These are phyloP conservation scores for Gopherus evgoodei DNA, from an alignment of 2,113 vertebrate genomes.

Conservation along the genomic window DNA sequence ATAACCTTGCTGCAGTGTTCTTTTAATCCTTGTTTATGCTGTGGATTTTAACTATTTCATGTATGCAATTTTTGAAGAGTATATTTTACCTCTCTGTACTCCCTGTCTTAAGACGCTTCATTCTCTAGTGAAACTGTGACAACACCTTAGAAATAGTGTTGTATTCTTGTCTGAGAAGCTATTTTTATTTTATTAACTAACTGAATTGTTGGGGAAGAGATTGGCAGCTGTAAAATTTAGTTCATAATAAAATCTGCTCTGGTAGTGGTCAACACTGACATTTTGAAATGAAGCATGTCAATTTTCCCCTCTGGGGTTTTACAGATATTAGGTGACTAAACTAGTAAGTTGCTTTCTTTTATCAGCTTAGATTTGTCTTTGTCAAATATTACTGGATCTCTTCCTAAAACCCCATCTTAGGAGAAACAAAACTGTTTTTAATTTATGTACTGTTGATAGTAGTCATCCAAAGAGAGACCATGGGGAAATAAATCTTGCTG, in stretches of 20 bases:
- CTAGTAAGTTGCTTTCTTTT: conserved; percentile 56
- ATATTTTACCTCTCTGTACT: conserved; percentile 36
- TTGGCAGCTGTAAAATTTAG: conserved; percentile 23
- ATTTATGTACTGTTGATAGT: conserved; percentile 40
- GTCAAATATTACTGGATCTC: not conserved
- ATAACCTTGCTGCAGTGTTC: not conserved
- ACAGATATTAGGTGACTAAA: conserved; percentile 37
- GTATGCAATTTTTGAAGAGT: conserved; percentile 43
- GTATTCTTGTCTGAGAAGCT: conserved; percentile 8
- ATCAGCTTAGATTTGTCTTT: conserved; percentile 41
- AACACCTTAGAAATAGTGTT: conserved; percentile 2
- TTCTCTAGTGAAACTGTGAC: conserved; percentile 33
- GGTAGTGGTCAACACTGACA: conserved; percentile 10
- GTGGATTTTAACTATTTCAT: conserved; percentile 48
- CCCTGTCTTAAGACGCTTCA: conserved; percentile 44
- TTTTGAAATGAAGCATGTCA: conserved; percentile 25
- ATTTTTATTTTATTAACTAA: conserved; percentile 14
- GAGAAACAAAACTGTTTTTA: conserved; percentile 50
- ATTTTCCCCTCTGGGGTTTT: conserved; percentile 42
- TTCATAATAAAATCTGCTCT: conserved; percentile 25
- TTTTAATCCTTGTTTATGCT: conserved; percentile 60
- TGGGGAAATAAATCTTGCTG: conserved; percentile 51
- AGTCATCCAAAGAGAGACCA: conserved; percentile 3
- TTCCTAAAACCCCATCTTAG: conserved; percentile 26
- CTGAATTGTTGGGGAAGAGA: conserved; percentile 11